Evolutionary conservation across 2,797 vertebrate genomes (phyloP), one percentile per base, ranked within the genome.

Genomic region (Dicrostonyx torquatus): DNA sequence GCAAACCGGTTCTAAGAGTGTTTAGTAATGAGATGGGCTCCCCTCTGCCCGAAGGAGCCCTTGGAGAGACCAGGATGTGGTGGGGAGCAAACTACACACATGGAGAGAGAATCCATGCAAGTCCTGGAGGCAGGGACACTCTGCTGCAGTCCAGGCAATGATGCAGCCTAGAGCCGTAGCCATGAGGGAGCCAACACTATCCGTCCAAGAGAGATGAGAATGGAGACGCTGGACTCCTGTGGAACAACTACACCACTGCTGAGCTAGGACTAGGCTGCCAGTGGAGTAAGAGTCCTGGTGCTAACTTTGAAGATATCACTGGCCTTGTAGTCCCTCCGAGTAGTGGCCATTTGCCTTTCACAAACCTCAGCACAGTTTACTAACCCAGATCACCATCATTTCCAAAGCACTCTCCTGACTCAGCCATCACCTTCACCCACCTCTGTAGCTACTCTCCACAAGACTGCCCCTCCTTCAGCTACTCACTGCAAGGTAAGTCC

Each of bases 171-270:
- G 58, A 50, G 34, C 26, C 60, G 68, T 26, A 79, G 68, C 37
- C 37, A 15, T 6, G 24, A 72, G 66, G 31, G 22, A 37, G 62
- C 34, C 15, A 1, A 55, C n/a, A 15, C 70, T 53, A n/a, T 0
- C 43, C 60, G 34, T 14, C 43, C 17, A 13, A 14, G 53, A 55
- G 15, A 53, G 45, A 53, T 0, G 17, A 62, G 64, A 66, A 48
- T 34, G 22, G n/a, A 62, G 62, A 53, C 40, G 34, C 4, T 0
- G 0, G 1, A 8, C 18, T 4, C 1, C 34, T 45, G 6, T 8
- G 7, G 24, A 87, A 11, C 4, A 45, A 26, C 14, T 11, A 7
- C n/a, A 68, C 50, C 5, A 7, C 53, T 48, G 17, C 40, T 31
- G 31, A 29, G 34, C 12, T 37, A 43, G 40, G 43, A 50, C n/a